Base-by-base conservation (phyloP, 2,888 invertebrate genomes). In the Apodemia zela region DNA sequence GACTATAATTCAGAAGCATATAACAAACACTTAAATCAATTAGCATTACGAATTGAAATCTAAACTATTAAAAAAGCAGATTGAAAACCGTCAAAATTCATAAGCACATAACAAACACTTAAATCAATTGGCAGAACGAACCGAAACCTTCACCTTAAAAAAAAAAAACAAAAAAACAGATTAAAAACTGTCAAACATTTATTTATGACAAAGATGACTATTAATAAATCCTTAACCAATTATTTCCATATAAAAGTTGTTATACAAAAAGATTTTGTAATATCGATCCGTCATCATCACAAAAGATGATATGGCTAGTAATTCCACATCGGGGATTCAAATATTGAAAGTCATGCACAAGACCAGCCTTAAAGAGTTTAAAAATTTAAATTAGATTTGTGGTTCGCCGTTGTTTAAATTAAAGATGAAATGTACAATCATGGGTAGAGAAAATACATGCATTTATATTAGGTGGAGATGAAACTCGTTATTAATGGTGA, bases 141-240 rank as follows among this genome's bases (percentile, higher is more conserved):
- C 51, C 21, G 59, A 38, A 35, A 62, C 60, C 49, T 47, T 29
- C 35, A 57, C 49, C 42, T 62, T 49, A 45, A 49, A 29, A 49
- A 57, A 54, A 3, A 0, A 54, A 58, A 63, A 57, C n/a, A 64
- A 66, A 67, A 62, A 18, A 51, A 51, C 51, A 51, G 51, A 51
- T 54, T 54, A 54, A 54, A 54, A 54, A 54, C 71, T 72, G 72
- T 73, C 73, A 72, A 72, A 72, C 68, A 68, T 65, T 67, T 72
- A 70, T 67, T 65, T 67, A 69, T 68, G 71, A 72, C 69, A 57
- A 60, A 62, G 65, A 63, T 59, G 58, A 62, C 73, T 76, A 71
- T 80, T 82, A 85, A 84, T 83, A 86, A 77, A 77, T 81, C 85
- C 83, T 82, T 77, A 82, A 80, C 78, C 80, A 82, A 86, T 87